Evolutionary conservation across 2,888 invertebrate species (phyloP).

Genomic region (Uloborus plumipes): DNA sequence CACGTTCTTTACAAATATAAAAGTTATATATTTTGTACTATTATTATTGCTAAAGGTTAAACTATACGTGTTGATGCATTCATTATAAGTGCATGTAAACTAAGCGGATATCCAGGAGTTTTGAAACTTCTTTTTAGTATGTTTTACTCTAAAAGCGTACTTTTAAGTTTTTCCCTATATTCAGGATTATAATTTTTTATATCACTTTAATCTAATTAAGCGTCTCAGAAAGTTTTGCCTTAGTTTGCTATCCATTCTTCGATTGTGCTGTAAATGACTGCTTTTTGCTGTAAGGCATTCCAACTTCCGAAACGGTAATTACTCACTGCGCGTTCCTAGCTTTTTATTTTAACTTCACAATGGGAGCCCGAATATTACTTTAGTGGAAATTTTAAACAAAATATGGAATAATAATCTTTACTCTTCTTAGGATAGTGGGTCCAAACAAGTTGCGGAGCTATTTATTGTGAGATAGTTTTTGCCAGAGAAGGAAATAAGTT

Average conservation of each 20-base stretch:
- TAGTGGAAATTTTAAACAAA: slow-evolving; percentile 48
- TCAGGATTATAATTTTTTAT: no score
- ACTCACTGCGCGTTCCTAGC: slow-evolving; percentile 18
- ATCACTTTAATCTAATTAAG: no score
- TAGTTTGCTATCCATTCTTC: slow-evolving; percentile 43
- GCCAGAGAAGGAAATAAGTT: not conserved
- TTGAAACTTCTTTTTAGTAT: no score
- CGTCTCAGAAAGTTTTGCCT: slow-evolving; percentile 27
- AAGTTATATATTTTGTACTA: no score
- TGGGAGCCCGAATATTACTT: slow-evolving; percentile 42
- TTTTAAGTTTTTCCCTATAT: no score
- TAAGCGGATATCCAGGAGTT: no score
- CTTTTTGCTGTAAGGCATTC: slow-evolving; percentile 52
- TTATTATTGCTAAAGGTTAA: no score
- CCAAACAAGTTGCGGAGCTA: not conserved
- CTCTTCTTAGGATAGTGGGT: not conserved
- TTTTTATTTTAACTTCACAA: slow-evolving; percentile 31
- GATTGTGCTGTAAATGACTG: slow-evolving; percentile 49
- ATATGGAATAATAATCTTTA: slow-evolving; percentile 37
- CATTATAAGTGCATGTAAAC: no score
- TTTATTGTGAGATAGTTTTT: slow-evolving; percentile 18
- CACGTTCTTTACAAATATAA: no score
- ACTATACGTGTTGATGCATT: no score
- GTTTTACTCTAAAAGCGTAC: no score
- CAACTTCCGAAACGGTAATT: slow-evolving; percentile 48